Percentiles rank a stretch among this genome's conserved stretches.
Evolutionary conservation across 1,140 invertebrate genomes (phyloP).

Genomic region (Cotesia glomerata): DNA sequence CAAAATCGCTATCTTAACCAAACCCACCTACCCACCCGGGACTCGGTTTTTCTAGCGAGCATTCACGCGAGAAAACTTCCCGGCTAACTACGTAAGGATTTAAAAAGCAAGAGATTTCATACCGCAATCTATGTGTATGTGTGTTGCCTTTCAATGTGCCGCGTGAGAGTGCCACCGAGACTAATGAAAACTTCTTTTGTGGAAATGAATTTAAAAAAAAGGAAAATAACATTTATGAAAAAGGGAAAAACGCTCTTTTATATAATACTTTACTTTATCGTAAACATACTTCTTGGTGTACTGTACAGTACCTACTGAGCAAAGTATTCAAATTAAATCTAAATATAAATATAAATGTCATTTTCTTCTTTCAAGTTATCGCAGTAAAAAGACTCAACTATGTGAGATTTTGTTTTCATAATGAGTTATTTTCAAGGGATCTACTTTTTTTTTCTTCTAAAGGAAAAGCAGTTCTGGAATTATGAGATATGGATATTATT

Average conservation of each 20-base stretch:
- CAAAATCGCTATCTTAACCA: slow-evolving; percentile 17
- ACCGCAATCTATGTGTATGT: neutral
- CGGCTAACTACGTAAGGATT: slow-evolving; percentile 17
- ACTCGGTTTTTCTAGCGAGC: neutral
- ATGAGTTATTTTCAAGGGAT: no score
- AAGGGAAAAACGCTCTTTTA: neutral
- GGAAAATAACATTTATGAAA: neutral
- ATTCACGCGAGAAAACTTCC: slow-evolving; percentile 13
- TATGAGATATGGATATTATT: neutral
- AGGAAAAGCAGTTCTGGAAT: neutral
- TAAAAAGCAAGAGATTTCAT: slow-evolving; percentile 18
- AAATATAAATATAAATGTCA: no score
- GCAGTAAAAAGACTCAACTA: no score
- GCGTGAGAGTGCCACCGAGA: neutral
- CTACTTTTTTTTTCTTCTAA: no score
- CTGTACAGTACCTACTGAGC: no score
- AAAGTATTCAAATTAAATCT: no score
- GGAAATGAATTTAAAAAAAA: neutral
- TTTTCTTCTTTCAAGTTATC: no score
- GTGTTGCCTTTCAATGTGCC: neutral
- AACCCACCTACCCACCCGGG: neutral
- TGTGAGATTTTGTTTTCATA: no score
- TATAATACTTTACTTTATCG: neutral
- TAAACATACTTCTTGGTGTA: no score
- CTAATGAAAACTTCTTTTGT: slow-evolving; percentile 17